Percentiles rank a stretch among this genome's conserved stretches.
These are phyloP conservation scores for Adelges cooleyi DNA, from an alignment of 1,140 invertebrate genomes.

Conservation along the genomic window DNA sequence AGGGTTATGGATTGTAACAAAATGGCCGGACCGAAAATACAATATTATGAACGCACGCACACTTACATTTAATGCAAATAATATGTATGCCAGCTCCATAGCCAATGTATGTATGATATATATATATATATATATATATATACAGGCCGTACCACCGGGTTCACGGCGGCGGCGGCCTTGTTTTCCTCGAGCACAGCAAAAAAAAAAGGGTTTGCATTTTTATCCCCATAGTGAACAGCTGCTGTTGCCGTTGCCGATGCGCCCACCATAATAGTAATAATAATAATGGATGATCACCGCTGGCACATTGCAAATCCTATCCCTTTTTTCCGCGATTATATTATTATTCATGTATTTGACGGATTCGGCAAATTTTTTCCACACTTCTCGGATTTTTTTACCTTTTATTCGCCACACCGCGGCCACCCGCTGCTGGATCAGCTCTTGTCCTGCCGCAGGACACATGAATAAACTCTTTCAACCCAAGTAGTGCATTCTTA, in stretches of 20 bases:
- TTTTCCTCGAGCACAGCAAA: conserved; percentile 2
- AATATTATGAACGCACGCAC: background rate
- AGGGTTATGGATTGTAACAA: conserved; percentile 29
- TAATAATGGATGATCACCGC: no score
- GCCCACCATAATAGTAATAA: background rate
- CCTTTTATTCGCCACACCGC: background rate
- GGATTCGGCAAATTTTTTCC: conserved; percentile 20
- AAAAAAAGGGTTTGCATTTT: conserved; percentile 27
- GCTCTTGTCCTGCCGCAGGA: no score
- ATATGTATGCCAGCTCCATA: no score
- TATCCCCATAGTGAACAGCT: background rate
- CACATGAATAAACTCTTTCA: no score
- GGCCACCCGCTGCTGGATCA: no score
- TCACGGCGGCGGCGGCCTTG: background rate
- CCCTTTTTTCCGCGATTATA: background rate
- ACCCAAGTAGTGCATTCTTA: background rate
- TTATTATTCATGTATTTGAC: conserved; percentile 15
- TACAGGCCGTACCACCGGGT: background rate
- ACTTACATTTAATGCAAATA: no score
- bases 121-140: no score
- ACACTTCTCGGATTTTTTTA: conserved; percentile 20
- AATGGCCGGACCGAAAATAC: conserved; percentile 11
- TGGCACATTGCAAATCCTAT: background rate
- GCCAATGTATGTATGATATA: no score
- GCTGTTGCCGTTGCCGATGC: background rate